These are phyloP conservation scores for Tangara arthus DNA, from an alignment of 2,797 vertebrate genomes.

Conservation along the genomic window DNA sequence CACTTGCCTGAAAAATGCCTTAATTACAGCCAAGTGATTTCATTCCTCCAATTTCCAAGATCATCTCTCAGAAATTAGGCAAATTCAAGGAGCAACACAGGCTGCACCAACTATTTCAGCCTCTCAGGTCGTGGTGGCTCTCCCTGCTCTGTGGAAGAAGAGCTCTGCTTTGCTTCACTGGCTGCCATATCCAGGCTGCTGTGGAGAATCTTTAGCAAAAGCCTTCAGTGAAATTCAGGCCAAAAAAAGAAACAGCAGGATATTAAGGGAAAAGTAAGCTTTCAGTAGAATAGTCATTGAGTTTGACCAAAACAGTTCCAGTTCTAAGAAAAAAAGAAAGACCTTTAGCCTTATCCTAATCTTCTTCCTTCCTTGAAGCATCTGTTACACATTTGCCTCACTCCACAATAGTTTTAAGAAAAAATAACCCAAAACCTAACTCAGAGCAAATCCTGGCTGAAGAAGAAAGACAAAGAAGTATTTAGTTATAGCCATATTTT, in stretches of 20 bases:
- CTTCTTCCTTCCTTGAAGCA: constrained; percentile 50
- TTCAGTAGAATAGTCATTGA: neutral
- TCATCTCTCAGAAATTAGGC: neutral
- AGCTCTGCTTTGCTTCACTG: neutral
- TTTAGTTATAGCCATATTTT: constrained; percentile 17
- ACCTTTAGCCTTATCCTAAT: constrained; percentile 42
- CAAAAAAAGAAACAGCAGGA: constrained; percentile 20
- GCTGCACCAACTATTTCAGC: neutral
- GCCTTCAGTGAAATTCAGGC: neutral
- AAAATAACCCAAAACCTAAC: constrained; percentile 21
- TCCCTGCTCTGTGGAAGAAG: neutral
- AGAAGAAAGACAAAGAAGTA: constrained; percentile 21
- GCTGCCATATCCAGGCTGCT: neutral
- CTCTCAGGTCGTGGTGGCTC: neutral
- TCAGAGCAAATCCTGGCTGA: constrained; percentile 32
- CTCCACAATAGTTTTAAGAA: neutral
- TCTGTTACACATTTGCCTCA: constrained; percentile 58
- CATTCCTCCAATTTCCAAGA: neutral
- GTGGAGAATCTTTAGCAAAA: neutral
- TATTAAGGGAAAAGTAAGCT: constrained; percentile 32
- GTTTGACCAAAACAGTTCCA: constrained; percentile 38
- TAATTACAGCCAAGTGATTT: neutral
- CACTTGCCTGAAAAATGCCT: neutral
- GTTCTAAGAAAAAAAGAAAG: constrained; percentile 17
- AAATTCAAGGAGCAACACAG: neutral